Evolutionary conservation across 2,888 invertebrate genomes (phyloP).

Genomic region (Eupithecia insigniata): DNA sequence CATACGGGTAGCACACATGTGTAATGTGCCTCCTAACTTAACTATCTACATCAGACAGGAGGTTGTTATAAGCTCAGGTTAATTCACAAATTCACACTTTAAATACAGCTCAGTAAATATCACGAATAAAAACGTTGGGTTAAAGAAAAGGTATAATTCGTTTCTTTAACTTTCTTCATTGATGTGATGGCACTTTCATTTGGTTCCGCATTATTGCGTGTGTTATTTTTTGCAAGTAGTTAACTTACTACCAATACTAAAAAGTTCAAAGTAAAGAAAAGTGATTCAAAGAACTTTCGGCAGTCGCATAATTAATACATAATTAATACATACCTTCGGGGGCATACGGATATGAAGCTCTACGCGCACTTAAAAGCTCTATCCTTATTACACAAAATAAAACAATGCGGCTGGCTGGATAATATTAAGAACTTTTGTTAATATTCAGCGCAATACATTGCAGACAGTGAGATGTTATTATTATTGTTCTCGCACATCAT

Average conservation of each 20-base stretch:
- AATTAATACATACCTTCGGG: too few species aligned
- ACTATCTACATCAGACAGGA: conserved; percentile 7
- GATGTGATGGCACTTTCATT: conserved; percentile 27
- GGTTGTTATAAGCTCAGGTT: conserved; percentile 9
- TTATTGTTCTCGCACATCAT: conserved; percentile 12
- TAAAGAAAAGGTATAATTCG: conserved; percentile 17
- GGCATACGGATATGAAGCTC: neutral
- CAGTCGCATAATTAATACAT: too few species aligned
- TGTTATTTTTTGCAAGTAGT: conserved; percentile 13
- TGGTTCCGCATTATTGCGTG: conserved; percentile 3
- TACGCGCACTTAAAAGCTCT: neutral
- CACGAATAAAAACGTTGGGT: conserved; percentile 14
- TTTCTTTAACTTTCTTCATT: conserved; percentile 26
- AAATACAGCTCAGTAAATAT: conserved; percentile 6
- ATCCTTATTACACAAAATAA: neutral
- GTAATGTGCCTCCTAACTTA: neutral
- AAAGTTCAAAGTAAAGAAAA: too few species aligned
- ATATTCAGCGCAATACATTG: conserved; percentile 9
- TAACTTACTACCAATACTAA: neutral
- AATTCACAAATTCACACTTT: too few species aligned
- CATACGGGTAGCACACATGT: conserved; percentile 14
- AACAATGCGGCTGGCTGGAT: neutral
- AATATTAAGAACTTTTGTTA: neutral
- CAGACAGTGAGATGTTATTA: neutral
- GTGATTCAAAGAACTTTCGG: neutral